A percentile compares a stretch with the other conserved stretches of the same genome.
phyloP scores from a whole-genome alignment of 2,797 vertebrate genomes.

The Phataginus tricuspis region DNA sequence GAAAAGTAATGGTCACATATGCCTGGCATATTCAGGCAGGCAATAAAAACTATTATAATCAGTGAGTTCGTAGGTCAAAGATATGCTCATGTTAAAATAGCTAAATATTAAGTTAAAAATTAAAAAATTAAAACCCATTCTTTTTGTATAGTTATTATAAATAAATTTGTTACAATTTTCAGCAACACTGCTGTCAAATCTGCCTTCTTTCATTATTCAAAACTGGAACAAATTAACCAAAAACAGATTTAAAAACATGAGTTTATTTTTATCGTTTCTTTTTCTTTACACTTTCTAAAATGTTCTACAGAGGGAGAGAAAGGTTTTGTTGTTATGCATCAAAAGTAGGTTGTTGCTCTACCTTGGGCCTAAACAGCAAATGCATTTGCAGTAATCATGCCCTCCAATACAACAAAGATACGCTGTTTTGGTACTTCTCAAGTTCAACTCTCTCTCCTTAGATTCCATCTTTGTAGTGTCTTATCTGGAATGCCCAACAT shows the following conservation, averaged over 20 bases:
- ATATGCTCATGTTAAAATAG: neutral
- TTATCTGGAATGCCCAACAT: neutral
- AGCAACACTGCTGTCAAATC: neutral
- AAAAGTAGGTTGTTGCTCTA: neutral
- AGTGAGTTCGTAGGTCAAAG: neutral
- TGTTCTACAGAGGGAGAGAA: neutral
- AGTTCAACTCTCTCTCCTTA: neutral
- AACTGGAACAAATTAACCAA: neutral
- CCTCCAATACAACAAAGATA: neutral
- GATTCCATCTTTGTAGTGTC: neutral
- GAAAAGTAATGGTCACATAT: neutral
- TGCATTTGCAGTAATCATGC: neutral
- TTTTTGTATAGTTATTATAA: neutral
- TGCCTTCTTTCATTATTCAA: neutral
- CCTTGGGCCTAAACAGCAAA: neutral
- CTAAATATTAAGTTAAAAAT: conserved; percentile 1
- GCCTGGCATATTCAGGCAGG: neutral
- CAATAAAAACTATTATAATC: neutral
- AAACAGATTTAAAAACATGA: neutral
- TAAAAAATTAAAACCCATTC: conserved; percentile 13
- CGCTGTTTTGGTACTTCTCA: neutral
- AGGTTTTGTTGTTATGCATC: neutral
- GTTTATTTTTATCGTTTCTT: conserved; percentile 4
- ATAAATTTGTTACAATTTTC: conserved; percentile 8
- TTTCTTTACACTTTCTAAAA: neutral